Evolutionary conservation across 2,888 invertebrate genomes (phyloP), one percentile per base, ranked within the genome.

Genomic region (Isotomurus palustris): DNA sequence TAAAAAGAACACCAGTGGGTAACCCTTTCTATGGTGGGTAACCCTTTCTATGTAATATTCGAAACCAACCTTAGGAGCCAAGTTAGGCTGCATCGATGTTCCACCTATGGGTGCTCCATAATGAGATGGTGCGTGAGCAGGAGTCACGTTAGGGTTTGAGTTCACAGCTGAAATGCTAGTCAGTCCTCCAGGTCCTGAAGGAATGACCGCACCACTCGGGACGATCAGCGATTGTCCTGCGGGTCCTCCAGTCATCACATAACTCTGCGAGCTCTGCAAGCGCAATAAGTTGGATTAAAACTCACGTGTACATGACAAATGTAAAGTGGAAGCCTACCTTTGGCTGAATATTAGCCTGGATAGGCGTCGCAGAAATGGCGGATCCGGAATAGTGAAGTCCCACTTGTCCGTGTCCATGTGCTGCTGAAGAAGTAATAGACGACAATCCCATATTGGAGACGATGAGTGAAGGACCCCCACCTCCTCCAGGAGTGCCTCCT

Each of bases 341-440:
- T 22, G 58, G 44, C 2, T 47, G 47, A 4, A 58, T 14, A 27
- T 45, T 41, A 35, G 29, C 47, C 14, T 29, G 50, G 27, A 58
- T 25, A 8, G 47, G 36, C 10, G 55, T 45, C 3, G 48, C 58
- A 8, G 55, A 36, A 21, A 59, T 38, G 17, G 38, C 45, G 1
- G 60, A 28, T 3, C 60, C 60, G n/a, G 53, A 49, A 45, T 56
- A 56, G 22, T 60, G 60, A 5, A 56, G 40, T 24, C 55, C 51
- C 1, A 56, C 52, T 14, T 56, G 60, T 14, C 48, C 56, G 44
- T 41, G 43, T 14, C 55, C 49, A 27, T 53, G 12, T 22, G 55
- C 49, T 14, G 45, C 41, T 14, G 29, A 36, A 3, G 53, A 2
- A 14, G 48, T 27, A 12, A 48, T n/a, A 10, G 38, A 44, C 22